phyloP scores from a whole-genome alignment of 2,113 vertebrate species.

The Festucalex cinctus region DNA sequence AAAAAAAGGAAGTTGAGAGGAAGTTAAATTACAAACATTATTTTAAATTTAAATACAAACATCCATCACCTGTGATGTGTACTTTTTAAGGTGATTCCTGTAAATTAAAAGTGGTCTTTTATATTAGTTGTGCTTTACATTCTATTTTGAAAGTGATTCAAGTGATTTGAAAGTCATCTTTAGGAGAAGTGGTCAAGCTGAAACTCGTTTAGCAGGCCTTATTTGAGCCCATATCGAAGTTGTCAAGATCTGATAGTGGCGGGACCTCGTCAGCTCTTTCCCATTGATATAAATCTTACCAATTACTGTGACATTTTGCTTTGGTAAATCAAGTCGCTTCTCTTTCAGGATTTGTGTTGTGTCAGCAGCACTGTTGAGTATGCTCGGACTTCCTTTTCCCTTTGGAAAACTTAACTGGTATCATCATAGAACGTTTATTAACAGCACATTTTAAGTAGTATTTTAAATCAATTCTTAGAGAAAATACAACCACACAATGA shows the following conservation, averaged over 20 bases:
- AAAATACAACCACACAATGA: not conserved
- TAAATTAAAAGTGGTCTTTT: not conserved
- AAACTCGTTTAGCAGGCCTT: slow-evolving; percentile 55
- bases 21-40: no score
- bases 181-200: slow-evolving; percentile 57
- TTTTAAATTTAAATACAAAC: not conserved
- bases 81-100: not conserved
- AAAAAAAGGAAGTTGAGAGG: no score
- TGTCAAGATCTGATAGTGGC: slow-evolving; percentile 73
- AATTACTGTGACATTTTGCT: slow-evolving; percentile 74
- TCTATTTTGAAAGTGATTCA: slow-evolving; percentile 2
- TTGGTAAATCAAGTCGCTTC: slow-evolving; percentile 65
- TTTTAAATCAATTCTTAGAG: not conserved
- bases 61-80: not conserved
- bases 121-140: not conserved
- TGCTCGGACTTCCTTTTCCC: slow-evolving; percentile 62
- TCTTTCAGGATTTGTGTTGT: slow-evolving; percentile 68
- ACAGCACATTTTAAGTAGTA: not conserved
- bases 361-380: slow-evolving; percentile 66
- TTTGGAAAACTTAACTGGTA: not conserved
- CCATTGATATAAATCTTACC: slow-evolving; percentile 77
- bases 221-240: slow-evolving; percentile 69
- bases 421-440: not conserved
- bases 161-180: slow-evolving; percentile 46
- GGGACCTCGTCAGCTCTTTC: slow-evolving; percentile 71